Evolutionary conservation across 2,888 invertebrate species (phyloP).

Genomic region (Folsomia candida): DNA sequence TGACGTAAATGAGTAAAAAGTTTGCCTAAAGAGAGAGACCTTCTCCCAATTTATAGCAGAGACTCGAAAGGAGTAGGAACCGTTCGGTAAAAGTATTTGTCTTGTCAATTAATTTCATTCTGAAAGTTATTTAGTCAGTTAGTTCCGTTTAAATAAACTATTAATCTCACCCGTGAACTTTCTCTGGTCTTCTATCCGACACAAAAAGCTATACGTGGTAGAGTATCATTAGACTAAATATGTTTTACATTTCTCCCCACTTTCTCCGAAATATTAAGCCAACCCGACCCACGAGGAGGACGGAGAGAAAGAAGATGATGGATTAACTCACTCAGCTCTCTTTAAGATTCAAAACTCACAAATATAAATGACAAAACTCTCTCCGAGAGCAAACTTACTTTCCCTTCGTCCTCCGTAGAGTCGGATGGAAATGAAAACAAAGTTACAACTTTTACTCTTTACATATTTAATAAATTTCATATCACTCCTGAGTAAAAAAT

Average conservation of each 20-base stretch:
- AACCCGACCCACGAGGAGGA: no score
- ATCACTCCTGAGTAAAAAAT: not conserved
- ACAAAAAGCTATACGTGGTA: no score
- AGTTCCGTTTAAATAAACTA: conserved; percentile 9
- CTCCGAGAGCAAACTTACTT: not conserved
- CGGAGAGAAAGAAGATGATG: not conserved
- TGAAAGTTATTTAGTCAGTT: conserved; percentile 14
- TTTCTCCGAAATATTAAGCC: no score
- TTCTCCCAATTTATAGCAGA: no score
- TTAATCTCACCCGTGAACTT: conserved; percentile 3
- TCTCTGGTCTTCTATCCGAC: no score
- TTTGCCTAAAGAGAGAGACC: no score
- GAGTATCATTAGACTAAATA: not conserved
- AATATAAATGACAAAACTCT: conserved; percentile 5
- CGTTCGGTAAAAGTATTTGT: conserved; percentile 6
- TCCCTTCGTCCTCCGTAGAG: no score
- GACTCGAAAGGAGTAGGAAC: no score
- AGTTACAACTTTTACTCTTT: not conserved
- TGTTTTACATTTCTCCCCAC: not conserved
- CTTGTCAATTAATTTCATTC: conserved; percentile 14
- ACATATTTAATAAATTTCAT: not conserved
- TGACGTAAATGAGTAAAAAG: no score
- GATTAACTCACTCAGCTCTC: not conserved
- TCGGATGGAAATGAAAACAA: not conserved
- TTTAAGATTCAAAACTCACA: not conserved